Conservation (phyloP, 2,797 vertebrate species). For the Apogon hyalosoma region DNA sequence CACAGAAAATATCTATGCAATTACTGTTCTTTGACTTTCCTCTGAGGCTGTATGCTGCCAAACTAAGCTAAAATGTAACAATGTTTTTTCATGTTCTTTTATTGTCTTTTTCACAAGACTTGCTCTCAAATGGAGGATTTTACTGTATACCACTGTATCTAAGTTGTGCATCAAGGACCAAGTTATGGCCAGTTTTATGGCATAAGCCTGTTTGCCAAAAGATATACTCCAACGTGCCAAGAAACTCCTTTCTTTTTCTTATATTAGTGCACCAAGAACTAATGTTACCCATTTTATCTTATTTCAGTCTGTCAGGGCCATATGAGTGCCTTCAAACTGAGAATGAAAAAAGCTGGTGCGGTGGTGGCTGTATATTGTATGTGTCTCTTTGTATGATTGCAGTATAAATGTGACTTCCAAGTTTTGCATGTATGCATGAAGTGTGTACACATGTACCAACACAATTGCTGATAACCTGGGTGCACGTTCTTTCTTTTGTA, state of each 20-base stretch:
- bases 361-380: conserved; percentile 39
- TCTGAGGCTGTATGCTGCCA: conserved; percentile 57
- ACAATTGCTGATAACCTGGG: conserved; percentile 43
- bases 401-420: conserved; percentile 49
- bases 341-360: conserved; percentile 54
- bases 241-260: conserved; percentile 49
- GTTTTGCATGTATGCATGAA: conserved; percentile 37
- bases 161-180: conserved; percentile 65
- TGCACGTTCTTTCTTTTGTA: conserved; percentile 61
- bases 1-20: conserved; percentile 79
- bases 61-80: conserved; percentile 18
- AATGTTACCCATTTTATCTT: conserved; percentile 27
- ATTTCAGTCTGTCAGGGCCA: conserved; percentile 40
- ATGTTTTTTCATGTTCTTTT: conserved; percentile 16
- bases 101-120: conserved; percentile 16
- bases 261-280: conserved; percentile 23
- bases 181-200: conserved; percentile 68
- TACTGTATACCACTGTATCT: conserved; percentile 19
- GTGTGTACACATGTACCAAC: conserved; percentile 17
- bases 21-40: conserved; percentile 43
- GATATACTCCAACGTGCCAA: conserved; percentile 66
- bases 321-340: conserved; percentile 76
- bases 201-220: conserved; percentile 64
- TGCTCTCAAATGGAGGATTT: conserved; percentile 28
- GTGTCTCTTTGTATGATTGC: conserved; percentile 37